Percentiles rank a stretch among this genome's conserved stretches.
Conservation (phyloP, 2,888 invertebrate species). For the Sinodicranocentrus sp. region DNA sequence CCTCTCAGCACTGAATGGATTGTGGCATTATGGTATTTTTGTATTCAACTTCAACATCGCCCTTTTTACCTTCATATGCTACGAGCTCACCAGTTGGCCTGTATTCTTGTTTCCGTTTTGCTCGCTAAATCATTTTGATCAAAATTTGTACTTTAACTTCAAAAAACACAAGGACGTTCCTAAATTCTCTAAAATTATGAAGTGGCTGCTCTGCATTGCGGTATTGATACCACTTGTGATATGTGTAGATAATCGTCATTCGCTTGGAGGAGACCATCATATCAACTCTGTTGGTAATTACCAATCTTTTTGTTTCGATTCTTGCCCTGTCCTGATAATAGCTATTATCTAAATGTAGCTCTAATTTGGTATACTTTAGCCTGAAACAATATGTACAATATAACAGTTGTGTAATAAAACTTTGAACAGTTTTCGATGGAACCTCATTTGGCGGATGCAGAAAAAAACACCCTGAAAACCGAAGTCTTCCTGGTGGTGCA, state of each 20-base stretch:
- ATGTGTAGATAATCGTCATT: too few species aligned
- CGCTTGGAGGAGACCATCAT: constrained; percentile 37
- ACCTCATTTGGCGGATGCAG: constrained; percentile 64
- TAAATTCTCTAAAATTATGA: constrained; percentile 6
- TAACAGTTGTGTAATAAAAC: background rate
- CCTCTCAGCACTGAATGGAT: constrained; percentile 11
- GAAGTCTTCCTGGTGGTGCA: constrained; percentile 66
- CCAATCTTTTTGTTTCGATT: background rate
- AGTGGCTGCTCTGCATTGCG: background rate
- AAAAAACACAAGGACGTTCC: background rate
- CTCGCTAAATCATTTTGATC: constrained; percentile 2
- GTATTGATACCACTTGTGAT: constrained; percentile 26
- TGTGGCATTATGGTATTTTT: constrained; percentile 15
- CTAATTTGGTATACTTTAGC: too few species aligned
- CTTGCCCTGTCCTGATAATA: background rate
- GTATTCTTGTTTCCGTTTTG: constrained; percentile 23
- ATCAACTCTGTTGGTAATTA: constrained; percentile 45
- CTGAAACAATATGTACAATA: background rate
- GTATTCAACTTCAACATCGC: constrained; percentile 7
- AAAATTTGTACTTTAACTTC: background rate
- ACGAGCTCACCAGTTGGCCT: background rate
- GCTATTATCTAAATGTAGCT: too few species aligned
- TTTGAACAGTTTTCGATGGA: background rate
- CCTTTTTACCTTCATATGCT: constrained; percentile 6
- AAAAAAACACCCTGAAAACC: constrained; percentile 69